These are phyloP conservation scores for Ectemnius lituratus DNA, from an alignment of 2,888 invertebrate species.

Conservation along the genomic window DNA sequence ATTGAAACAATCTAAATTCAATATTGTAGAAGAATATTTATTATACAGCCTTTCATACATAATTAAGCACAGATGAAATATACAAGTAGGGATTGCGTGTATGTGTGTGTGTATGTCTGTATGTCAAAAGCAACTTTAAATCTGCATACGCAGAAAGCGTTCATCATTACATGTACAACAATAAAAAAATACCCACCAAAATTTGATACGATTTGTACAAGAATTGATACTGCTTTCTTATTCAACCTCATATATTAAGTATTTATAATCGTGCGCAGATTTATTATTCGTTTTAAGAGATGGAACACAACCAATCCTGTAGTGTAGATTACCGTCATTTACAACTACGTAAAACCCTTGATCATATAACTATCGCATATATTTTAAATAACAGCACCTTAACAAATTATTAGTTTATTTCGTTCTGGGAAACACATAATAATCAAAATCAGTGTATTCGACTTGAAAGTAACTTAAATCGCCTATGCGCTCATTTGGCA, in stretches of 20 bases:
- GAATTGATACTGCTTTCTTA: constrained; percentile 30
- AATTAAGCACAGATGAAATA: constrained; percentile 43
- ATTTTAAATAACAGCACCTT: neutral
- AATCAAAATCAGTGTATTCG: constrained; percentile 38
- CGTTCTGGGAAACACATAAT: too few species aligned
- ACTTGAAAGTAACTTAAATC: constrained; percentile 19
- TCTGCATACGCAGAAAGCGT: constrained; percentile 30
- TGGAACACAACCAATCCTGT: neutral
- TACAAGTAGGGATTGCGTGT: constrained; percentile 27
- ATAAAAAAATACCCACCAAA: constrained; percentile 48
- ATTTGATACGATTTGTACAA: constrained; percentile 40
- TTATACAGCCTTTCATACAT: constrained; percentile 46
- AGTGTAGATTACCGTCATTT: too few species aligned
- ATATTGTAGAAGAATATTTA: constrained; percentile 51
- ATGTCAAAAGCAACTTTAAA: constrained; percentile 38
- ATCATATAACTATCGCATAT: neutral
- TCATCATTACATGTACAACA: constrained; percentile 33
- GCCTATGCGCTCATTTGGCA: neutral
- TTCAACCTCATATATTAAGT: constrained; percentile 30
- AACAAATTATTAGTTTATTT: too few species aligned
- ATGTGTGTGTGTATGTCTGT: neutral
- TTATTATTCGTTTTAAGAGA: constrained; percentile 22
- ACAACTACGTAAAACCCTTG: neutral
- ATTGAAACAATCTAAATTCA: constrained; percentile 41
- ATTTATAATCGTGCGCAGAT: constrained; percentile 39